These are phyloP conservation scores for Miopithecus talapoin DNA, from an alignment of 2,797 vertebrate genomes.

Conservation along the genomic window DNA sequence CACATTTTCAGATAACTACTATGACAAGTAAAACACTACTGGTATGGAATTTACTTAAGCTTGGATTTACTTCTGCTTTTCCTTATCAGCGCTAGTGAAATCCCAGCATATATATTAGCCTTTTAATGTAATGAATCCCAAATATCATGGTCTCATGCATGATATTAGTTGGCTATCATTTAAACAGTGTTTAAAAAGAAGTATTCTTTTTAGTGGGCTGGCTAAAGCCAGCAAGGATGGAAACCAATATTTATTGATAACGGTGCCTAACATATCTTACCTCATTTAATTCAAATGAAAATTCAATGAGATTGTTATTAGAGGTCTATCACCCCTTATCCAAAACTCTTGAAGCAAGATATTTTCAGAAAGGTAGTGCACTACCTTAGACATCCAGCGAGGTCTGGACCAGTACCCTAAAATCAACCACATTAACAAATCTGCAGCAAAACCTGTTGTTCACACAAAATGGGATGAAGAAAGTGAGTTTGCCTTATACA, in stretches of 20 bases:
- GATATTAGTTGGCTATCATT: not conserved
- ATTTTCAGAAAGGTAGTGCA: not conserved
- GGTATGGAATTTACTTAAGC: not conserved
- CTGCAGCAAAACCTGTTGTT: not conserved
- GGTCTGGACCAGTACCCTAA: not conserved
- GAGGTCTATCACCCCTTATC: not conserved
- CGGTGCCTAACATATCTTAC: not conserved
- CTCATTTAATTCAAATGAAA: constrained; percentile 44
- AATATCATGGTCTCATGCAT: not conserved
- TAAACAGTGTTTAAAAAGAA: not conserved
- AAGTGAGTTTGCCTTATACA: not conserved
- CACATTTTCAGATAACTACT: not conserved
- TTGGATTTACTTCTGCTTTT: not conserved
- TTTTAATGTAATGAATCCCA: not conserved
- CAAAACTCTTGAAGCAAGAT: not conserved
- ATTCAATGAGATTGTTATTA: not conserved
- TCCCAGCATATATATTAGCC: not conserved
- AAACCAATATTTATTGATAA: not conserved
- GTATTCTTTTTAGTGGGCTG: not conserved
- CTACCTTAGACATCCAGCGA: not conserved
- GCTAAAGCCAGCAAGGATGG: not conserved
- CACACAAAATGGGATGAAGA: not conserved
- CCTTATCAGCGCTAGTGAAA: not conserved
- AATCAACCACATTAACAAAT: not conserved
- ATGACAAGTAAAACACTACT: not conserved